Evolutionary conservation across 2,797 vertebrate species (phyloP).

Genomic region (Loris lydekkerianus): DNA sequence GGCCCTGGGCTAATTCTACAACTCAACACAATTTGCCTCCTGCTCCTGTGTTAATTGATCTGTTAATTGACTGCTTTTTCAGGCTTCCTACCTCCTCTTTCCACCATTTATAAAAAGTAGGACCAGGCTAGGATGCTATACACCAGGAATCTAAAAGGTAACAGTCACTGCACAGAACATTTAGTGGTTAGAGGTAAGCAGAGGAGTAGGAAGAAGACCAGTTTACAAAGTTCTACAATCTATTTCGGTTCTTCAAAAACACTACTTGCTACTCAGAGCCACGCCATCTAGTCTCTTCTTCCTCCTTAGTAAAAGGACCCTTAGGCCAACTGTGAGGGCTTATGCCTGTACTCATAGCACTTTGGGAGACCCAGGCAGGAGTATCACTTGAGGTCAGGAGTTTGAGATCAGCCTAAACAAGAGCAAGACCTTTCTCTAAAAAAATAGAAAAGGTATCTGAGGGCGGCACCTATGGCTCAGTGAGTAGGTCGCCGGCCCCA

Average conservation of each 20-base stretch:
- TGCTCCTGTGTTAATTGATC: not conserved
- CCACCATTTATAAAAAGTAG: not conserved
- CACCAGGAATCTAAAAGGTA: not conserved
- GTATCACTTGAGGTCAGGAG: not conserved
- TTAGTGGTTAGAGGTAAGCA: not conserved
- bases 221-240: not conserved
- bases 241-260: not conserved
- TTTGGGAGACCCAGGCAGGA: not conserved
- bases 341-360: not conserved
- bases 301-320: not conserved
- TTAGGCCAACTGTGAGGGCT: not conserved
- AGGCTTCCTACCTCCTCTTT: not conserved
- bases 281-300: not conserved
- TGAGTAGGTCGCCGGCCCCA: no score
- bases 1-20: not conserved
- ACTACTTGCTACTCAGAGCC: not conserved
- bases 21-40: not conserved
- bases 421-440: not conserved
- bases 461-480: no score
- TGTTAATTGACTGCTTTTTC: not conserved
- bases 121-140: not conserved
- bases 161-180: not conserved
- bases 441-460: not conserved
- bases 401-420: not conserved
- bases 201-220: not conserved